A percentile compares a stretch with the other conserved stretches of the same genome.
Conservation (phyloP, 2,113 vertebrate species). For the Dendrocopos noguchii region DNA sequence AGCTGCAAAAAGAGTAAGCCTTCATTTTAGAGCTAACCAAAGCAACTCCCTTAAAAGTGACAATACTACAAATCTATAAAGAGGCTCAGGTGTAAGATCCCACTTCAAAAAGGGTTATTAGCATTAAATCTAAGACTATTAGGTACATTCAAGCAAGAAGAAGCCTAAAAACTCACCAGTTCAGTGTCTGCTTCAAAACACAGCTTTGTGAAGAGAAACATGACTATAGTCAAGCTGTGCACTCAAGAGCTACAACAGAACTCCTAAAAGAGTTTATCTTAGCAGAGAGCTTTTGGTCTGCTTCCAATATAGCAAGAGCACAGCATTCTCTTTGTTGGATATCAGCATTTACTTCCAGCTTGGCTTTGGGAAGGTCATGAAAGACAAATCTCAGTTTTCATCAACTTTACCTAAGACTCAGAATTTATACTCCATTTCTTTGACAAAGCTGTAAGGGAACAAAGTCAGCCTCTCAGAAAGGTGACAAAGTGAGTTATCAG, state of each 20-base stretch:
- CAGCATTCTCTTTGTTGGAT: not conserved
- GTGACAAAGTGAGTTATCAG: constrained; percentile 18
- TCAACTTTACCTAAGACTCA: not conserved
- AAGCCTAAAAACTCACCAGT: not conserved
- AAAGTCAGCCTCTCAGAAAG: constrained; percentile 9
- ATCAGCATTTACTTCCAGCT: not conserved
- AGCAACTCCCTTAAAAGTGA: not conserved
- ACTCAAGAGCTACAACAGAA: not conserved
- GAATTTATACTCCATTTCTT: not conserved
- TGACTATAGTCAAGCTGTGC: not conserved
- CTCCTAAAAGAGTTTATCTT: not conserved
- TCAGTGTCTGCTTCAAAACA: not conserved
- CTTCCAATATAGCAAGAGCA: not conserved
- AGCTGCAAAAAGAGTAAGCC: not conserved
- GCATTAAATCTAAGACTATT: not conserved
- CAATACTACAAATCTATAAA: not conserved
- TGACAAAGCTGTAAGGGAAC: constrained; percentile 10
- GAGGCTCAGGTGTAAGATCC: not conserved
- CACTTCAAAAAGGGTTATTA: not conserved
- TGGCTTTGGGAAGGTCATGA: constrained; percentile 1
- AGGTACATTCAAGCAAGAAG: not conserved
- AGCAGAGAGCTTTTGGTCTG: not conserved
- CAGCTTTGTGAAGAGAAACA: not conserved
- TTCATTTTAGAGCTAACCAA: not conserved
- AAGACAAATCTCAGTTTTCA: constrained; percentile 18